Conservation (phyloP, 2,113 vertebrate genomes). For the Opisthocomus hoazin region DNA sequence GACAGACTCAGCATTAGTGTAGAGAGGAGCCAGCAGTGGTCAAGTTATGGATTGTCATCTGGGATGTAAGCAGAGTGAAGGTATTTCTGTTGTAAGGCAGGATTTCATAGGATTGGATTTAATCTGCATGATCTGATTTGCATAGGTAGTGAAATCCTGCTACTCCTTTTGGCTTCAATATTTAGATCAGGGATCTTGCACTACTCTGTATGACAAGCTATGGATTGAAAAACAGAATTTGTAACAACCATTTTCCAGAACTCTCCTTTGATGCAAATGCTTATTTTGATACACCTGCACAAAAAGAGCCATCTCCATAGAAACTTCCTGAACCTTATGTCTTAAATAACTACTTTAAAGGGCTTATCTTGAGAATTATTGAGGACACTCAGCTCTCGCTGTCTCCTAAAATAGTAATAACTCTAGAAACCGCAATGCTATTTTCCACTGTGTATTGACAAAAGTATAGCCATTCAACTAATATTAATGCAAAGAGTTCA, state of each 20-base stretch:
- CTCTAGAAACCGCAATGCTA: background rate
- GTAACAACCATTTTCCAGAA: background rate
- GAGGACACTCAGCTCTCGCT: background rate
- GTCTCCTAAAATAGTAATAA: slow-evolving; percentile 37
- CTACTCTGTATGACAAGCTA: background rate
- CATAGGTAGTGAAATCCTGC: background rate
- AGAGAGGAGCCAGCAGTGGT: background rate
- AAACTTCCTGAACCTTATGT: slow-evolving; percentile 36
- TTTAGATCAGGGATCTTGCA: background rate
- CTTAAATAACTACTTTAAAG: slow-evolving; percentile 51
- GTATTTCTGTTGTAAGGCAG: background rate
- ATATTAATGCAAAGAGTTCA: background rate
- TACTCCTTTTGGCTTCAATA: background rate
- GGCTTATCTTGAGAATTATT: slow-evolving; percentile 33
- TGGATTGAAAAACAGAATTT: background rate
- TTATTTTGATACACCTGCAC: slow-evolving; percentile 38
- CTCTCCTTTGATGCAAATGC: slow-evolving; percentile 4
- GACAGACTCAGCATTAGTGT: background rate
- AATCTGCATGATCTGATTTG: slow-evolving; percentile 28
- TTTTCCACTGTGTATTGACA: background rate
- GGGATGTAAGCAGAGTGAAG: background rate
- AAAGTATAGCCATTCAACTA: background rate
- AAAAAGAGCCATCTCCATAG: slow-evolving; percentile 39
- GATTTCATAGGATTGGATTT: background rate
- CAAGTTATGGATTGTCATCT: background rate